Conservation (phyloP, 2,113 vertebrate species). For the Gymnogyps californianus region DNA sequence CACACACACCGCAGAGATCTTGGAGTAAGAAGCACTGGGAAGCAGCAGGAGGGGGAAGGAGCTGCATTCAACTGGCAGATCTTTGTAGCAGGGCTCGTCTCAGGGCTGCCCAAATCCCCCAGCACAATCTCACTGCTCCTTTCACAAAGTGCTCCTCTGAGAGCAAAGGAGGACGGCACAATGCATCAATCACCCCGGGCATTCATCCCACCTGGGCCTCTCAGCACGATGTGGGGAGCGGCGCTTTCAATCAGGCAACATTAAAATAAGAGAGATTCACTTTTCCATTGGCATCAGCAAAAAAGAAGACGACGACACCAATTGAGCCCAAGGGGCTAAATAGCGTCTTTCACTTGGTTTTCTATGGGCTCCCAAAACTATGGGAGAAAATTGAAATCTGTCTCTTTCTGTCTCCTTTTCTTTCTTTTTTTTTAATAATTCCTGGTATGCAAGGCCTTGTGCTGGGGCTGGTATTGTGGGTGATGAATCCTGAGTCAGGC, state of each 20-base stretch:
- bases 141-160: constrained; percentile 52
- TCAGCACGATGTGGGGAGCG: background rate
- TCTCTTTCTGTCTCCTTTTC: constrained; percentile 30
- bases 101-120: background rate
- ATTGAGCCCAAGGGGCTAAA: constrained; percentile 46
- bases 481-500: constrained; percentile 41
- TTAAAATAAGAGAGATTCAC: constrained; percentile 27
- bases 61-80: background rate
- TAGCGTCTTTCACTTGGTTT: constrained; percentile 12
- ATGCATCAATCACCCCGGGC: constrained; percentile 54
- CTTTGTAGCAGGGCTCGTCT: background rate
- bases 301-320: background rate
- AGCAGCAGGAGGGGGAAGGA: constrained; percentile 29
- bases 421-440: constrained; percentile 7
- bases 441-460: background rate
- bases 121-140: background rate
- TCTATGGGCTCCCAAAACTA: constrained; percentile 22
- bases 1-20: background rate
- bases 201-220: constrained; percentile 68
- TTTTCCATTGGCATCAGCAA: constrained; percentile 40
- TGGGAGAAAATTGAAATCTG: constrained; percentile 48
- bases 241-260: constrained; percentile 57
- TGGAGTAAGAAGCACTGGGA: background rate
- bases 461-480: background rate
- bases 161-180: constrained; percentile 14